Evolutionary conservation across 2,888 invertebrate species (phyloP).

Genomic region (Caenorhabditis sp.): DNA sequence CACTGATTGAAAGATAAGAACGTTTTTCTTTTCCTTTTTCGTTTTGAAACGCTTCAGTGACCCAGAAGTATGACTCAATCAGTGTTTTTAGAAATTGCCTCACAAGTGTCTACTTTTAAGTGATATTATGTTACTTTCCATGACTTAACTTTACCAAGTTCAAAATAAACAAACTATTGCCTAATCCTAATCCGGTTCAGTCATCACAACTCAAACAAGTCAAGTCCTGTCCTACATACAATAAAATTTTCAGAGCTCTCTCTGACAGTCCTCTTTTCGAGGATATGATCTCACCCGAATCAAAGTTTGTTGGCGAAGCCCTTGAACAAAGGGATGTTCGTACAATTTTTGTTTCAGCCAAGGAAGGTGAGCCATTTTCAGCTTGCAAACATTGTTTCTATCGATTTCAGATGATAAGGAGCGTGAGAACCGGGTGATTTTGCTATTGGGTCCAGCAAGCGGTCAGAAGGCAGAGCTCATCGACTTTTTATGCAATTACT

Average conservation of each 20-base stretch:
- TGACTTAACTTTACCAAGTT: neutral
- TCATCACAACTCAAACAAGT: neutral
- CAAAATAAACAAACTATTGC: constrained; percentile 16
- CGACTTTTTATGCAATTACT: constrained; percentile 71
- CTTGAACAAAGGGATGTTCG: constrained; percentile 65
- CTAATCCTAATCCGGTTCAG: constrained; percentile 5
- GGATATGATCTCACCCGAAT: constrained; percentile 56
- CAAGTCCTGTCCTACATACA: no score
- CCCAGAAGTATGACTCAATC: constrained; percentile 18
- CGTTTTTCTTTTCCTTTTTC: constrained; percentile 18
- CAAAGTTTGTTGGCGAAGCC: constrained; percentile 69
- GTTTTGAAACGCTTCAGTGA: constrained; percentile 3
- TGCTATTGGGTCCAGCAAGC: constrained; percentile 65
- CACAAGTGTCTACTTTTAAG: no score
- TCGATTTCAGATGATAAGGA: constrained; percentile 59
- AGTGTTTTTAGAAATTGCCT: neutral
- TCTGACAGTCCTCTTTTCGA: constrained; percentile 57
- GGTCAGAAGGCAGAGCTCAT: constrained; percentile 67
- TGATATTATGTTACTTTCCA: no score
- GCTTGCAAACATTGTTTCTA: neutral
- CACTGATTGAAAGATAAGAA: constrained; percentile 33
- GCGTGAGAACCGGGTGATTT: constrained; percentile 63
- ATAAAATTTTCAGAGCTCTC: constrained; percentile 44
- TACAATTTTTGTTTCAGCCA: constrained; percentile 66
- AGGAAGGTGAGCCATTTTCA: constrained; percentile 56